phyloP scores from a whole-genome alignment of 2,888 invertebrate genomes.

The Stomorhina lunata region DNA sequence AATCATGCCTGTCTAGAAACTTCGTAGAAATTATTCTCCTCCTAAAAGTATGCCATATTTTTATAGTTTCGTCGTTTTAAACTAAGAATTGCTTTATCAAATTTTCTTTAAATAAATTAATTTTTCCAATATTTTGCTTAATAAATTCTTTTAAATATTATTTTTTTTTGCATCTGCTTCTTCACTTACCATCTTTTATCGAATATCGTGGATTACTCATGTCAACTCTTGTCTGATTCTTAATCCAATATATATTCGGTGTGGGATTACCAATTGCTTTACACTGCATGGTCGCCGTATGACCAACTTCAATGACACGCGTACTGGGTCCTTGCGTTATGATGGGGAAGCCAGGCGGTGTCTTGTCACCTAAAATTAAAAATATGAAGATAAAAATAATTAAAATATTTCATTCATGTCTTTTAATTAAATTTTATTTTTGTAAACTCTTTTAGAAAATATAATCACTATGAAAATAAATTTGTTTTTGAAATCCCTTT shows the following conservation, averaged over 20 bases:
- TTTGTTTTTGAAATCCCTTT: neutral
- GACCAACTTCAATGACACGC: conserved; percentile 97
- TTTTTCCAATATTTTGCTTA: neutral
- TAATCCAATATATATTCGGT: conserved; percentile 94
- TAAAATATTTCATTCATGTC: too few species aligned
- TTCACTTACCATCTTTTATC: conserved; percentile 86
- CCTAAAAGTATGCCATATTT: conserved; percentile 11
- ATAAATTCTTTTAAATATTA: neutral
- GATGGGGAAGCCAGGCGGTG: conserved; percentile 95
- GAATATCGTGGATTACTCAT: conserved; percentile 92
- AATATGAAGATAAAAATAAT: too few species aligned
- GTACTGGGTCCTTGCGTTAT: conserved; percentile 93
- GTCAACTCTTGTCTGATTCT: conserved; percentile 94
- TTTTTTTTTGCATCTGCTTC: neutral
- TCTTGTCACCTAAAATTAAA: conserved; percentile 85
- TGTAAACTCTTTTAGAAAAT: neutral
- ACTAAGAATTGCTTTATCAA: too few species aligned
- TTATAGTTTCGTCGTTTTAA: too few species aligned
- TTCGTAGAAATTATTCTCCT: too few species aligned
- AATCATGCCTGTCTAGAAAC: too few species aligned
- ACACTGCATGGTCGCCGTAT: conserved; percentile 93
- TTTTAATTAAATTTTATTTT: neutral
- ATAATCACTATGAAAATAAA: conserved; percentile 2
- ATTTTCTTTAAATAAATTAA: neutral
- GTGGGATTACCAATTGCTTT: conserved; percentile 91